Conservation (phyloP, 2,113 vertebrate species). For the Salvelinus sp. region DNA sequence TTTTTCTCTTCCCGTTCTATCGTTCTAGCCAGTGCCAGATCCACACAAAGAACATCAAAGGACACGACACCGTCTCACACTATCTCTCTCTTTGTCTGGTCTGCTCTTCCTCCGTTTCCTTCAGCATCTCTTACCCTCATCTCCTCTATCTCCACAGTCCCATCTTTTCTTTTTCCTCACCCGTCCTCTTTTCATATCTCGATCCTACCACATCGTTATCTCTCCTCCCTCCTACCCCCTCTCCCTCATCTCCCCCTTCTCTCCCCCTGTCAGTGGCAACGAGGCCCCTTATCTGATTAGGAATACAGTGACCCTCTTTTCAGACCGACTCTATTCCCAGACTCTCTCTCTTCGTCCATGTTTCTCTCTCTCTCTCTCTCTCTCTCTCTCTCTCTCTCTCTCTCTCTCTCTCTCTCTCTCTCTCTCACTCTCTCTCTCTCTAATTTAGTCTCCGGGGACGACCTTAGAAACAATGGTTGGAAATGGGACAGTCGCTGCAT, state of each 20-base stretch:
- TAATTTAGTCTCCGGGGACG: too few species aligned
- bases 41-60: conserved; percentile 50
- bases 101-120: neutral
- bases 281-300: conserved; percentile 33
- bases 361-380: conserved; percentile 40
- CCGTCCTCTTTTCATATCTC: conserved; percentile 19
- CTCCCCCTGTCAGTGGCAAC: conserved; percentile 8
- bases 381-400: conserved; percentile 33
- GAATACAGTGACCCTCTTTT: conserved; percentile 55
- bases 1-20: neutral
- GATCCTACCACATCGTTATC: conserved; percentile 8
- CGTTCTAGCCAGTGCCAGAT: conserved; percentile 8
- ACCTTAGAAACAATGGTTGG: too few species aligned
- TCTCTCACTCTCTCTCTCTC: conserved; percentile 31
- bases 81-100: neutral
- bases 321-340: conserved; percentile 22
- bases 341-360: conserved; percentile 19
- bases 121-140: neutral
- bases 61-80: conserved; percentile 27
- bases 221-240: neutral
- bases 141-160: neutral
- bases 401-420: conserved; percentile 30
- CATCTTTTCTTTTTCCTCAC: conserved; percentile 3
- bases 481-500: too few species aligned
- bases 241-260: conserved; percentile 13